Conservation (phyloP, 1,140 invertebrate species). For the Neodiprion fabricii region DNA sequence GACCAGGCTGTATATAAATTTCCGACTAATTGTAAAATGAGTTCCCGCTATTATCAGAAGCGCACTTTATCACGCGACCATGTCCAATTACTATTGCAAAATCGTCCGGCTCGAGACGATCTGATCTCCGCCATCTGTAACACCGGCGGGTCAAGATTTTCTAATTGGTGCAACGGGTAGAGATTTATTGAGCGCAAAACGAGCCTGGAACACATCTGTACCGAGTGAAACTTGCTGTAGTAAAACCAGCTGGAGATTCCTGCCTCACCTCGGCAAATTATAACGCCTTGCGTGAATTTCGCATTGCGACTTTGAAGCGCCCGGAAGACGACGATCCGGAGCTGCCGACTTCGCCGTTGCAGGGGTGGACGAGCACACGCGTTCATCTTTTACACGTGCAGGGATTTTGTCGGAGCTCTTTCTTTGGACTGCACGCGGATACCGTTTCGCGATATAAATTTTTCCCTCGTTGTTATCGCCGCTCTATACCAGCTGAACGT, state of each 20-base stretch:
- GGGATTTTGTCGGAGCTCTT: too few species aligned
- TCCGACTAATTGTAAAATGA: background rate
- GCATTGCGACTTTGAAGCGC: too few species aligned
- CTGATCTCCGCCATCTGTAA: background rate
- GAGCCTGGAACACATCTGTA: too few species aligned
- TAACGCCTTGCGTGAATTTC: too few species aligned
- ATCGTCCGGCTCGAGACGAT: background rate
- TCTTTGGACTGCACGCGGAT: too few species aligned
- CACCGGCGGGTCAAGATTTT: background rate
- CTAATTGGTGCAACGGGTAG: background rate
- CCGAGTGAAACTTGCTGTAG: background rate
- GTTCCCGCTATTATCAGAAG: background rate
- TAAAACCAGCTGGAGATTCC: background rate
- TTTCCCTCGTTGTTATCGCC: background rate
- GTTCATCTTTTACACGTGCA: too few species aligned
- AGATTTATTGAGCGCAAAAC: slow-evolving; percentile 1
- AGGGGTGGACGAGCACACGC: too few species aligned
- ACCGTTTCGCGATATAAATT: background rate
- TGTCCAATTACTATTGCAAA: background rate
- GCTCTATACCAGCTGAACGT: background rate
- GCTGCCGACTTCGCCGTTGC: too few species aligned
- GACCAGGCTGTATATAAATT: background rate
- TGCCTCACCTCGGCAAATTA: too few species aligned
- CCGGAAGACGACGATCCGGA: too few species aligned
- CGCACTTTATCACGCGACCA: background rate